A percentile compares a stretch with the other conserved stretches of the same genome.
Evolutionary conservation across 2,113 vertebrate genomes (phyloP).

Genomic region (Carettochelys insculpta): DNA sequence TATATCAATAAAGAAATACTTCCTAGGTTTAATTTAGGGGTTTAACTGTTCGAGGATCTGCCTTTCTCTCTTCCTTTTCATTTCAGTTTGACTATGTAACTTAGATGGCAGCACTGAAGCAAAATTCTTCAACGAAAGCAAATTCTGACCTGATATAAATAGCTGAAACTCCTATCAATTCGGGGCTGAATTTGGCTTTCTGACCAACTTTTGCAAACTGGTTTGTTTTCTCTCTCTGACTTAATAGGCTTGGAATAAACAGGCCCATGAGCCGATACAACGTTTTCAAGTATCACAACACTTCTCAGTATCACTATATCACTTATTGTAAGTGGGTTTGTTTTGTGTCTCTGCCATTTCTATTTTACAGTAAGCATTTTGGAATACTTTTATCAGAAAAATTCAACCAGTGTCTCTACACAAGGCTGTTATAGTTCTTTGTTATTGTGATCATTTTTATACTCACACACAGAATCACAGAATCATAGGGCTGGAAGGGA

Average conservation of each 20-base stretch:
- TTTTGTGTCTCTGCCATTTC: slow-evolving; percentile 19
- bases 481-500: too few relatives aligned
- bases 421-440: slow-evolving; percentile 13
- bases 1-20: not conserved
- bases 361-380: slow-evolving; percentile 26
- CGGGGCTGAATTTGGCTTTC: not conserved
- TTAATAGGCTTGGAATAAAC: slow-evolving; percentile 15
- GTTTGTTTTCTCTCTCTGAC: slow-evolving; percentile 9
- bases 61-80: not conserved
- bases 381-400: slow-evolving; percentile 7
- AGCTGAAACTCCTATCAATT: not conserved
- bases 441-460: not conserved
- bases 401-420: not conserved
- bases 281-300: slow-evolving; percentile 20
- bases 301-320: not conserved
- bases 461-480: too few relatives aligned
- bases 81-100: not conserved
- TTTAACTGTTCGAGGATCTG: not conserved
- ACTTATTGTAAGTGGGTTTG: slow-evolving; percentile 5
- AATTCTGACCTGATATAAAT: not conserved
- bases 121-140: not conserved
- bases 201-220: not conserved
- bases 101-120: not conserved
- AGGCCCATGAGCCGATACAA: too few relatives aligned
- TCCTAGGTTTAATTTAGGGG: not conserved